These are phyloP conservation scores for Oxyteleia sp. DNA, from an alignment of 2,888 invertebrate species.

Conservation along the genomic window DNA sequence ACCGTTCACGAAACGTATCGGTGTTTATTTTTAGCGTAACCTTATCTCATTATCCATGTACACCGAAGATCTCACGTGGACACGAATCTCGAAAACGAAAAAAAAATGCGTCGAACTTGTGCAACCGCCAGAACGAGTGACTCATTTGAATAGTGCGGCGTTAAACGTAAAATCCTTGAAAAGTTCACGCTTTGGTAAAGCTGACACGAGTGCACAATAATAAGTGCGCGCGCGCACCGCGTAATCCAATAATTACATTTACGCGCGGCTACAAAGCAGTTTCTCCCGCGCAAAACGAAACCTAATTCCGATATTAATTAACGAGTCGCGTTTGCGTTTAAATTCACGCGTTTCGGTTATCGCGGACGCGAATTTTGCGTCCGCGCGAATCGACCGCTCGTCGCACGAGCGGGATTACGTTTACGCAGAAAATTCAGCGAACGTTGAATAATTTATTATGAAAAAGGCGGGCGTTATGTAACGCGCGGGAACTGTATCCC, in stretches of 20 bases:
- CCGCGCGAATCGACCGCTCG: neutral
- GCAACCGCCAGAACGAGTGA: conserved; percentile 67
- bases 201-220: no score
- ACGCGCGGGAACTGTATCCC: no score
- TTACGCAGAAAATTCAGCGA: neutral
- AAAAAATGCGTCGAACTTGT: conserved; percentile 60
- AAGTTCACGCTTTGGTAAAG: no score
- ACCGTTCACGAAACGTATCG: conserved; percentile 41
- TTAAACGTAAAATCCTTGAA: no score
- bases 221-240: no score
- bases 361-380: neutral
- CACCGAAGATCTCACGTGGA: conserved; percentile 41
- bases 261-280: conserved; percentile 35
- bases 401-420: neutral
- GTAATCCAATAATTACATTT: conserved; percentile 46
- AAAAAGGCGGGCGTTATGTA: neutral
- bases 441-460: neutral
- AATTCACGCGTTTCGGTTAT: neutral
- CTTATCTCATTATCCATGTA: conserved; percentile 35
- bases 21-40: conserved; percentile 49
- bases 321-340: neutral
- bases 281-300: conserved; percentile 23
- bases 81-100: conserved; percentile 38
- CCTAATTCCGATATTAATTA: neutral
- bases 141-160: no score